These are phyloP conservation scores for Copsychus sechellarum DNA, from an alignment of 2,113 vertebrate genomes.

Conservation along the genomic window DNA sequence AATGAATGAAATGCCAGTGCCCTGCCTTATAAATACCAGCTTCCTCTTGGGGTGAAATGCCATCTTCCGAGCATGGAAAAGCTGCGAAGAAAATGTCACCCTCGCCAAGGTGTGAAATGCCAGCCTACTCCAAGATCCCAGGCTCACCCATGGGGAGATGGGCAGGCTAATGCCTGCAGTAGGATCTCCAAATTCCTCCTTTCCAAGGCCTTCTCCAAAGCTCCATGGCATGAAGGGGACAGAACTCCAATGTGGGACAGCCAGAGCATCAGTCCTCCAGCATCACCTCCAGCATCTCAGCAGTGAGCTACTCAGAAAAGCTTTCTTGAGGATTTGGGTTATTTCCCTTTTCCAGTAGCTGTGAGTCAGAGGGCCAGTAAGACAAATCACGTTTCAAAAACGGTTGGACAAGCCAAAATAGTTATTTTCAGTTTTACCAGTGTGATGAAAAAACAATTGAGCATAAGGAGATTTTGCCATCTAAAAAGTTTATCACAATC, in stretches of 20 bases:
- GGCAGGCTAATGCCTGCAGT: not conserved
- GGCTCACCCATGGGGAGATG: not conserved
- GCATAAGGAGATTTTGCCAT: slow-evolving; percentile 19
- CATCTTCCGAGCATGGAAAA: slow-evolving; percentile 34
- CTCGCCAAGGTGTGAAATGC: slow-evolving; percentile 58
- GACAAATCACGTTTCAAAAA: not conserved
- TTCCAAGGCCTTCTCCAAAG: not conserved
- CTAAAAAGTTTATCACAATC: slow-evolving; percentile 13
- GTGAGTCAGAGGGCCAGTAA: not conserved
- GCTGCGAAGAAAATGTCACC: slow-evolving; percentile 64
- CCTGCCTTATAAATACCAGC: slow-evolving; percentile 62
- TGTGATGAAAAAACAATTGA: slow-evolving; percentile 41
- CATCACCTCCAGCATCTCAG: not conserved
- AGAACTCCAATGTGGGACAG: not conserved
- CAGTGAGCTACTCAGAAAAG: not conserved
- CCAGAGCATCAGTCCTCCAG: not conserved
- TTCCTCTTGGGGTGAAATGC: slow-evolving; percentile 64
- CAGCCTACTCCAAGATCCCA: not conserved
- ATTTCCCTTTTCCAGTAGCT: not conserved
- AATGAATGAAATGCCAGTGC: slow-evolving; percentile 70
- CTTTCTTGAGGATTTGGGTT: not conserved
- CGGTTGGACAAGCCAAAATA: not conserved
- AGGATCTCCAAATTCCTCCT: not conserved
- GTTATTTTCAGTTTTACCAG: slow-evolving; percentile 8
- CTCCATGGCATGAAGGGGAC: not conserved